A percentile compares a stretch with the other conserved stretches of the same genome.
These are phyloP conservation scores for Antechinus flavipes DNA, from an alignment of 2,113 vertebrate species.

Conservation along the genomic window DNA sequence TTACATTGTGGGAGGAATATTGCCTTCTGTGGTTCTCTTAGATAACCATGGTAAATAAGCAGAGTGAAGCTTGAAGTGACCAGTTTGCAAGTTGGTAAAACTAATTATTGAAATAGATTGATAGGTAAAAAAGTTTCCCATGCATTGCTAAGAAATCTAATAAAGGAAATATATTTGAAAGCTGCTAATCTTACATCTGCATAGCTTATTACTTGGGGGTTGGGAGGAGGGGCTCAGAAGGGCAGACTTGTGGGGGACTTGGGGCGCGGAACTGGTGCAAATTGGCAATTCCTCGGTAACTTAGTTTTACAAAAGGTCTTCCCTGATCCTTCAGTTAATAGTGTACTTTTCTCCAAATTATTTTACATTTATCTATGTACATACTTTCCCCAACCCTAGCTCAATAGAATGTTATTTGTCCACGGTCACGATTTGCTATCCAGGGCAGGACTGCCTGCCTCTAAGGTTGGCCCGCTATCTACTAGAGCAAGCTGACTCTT, in stretches of 20 bases:
- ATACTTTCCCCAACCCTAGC: not conserved
- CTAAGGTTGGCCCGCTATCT: not conserved
- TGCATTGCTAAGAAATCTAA: not conserved
- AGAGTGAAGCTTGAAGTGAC: not conserved
- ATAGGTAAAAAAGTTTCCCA: not conserved
- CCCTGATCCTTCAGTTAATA: not conserved
- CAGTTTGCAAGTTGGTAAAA: constrained; percentile 5
- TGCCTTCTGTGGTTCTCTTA: constrained; percentile 50
- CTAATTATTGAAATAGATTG: not conserved
- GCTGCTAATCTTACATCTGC: not conserved
- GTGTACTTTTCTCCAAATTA: not conserved
- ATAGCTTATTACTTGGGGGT: not conserved
- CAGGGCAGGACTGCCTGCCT: not conserved
- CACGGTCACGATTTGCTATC: not conserved
- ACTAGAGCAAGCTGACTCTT: not conserved
- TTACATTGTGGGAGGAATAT: constrained; percentile 76
- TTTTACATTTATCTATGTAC: not conserved
- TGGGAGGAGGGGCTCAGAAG: not conserved
- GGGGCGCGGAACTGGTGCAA: not conserved
- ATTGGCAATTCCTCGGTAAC: not conserved
- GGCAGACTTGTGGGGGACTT: not conserved
- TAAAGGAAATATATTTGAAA: not conserved
- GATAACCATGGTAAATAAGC: constrained; percentile 53
- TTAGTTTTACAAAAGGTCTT: not conserved
- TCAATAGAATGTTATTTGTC: not conserved